Evolutionary conservation across 2,888 invertebrate species (phyloP).

Genomic region (Polyploca ridens): DNA sequence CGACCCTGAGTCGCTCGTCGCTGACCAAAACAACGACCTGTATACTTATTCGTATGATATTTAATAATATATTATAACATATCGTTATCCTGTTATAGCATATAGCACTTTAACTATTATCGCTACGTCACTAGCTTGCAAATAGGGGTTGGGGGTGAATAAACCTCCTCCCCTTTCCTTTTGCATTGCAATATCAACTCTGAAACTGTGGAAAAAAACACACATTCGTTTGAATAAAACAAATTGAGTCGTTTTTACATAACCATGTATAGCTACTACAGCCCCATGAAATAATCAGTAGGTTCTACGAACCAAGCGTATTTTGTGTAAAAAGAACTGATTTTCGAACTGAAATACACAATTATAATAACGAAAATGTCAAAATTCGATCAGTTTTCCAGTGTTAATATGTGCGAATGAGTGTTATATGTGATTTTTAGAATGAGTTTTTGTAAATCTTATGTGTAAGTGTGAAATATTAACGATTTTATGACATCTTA

Average conservation of each 20-base stretch:
- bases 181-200: conserved; percentile 34
- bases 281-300: conserved; percentile 78
- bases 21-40: too few species aligned
- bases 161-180: conserved; percentile 41
- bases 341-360: conserved; percentile 11
- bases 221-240: conserved; percentile 26
- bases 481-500: conserved; percentile 5
- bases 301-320: conserved; percentile 31
- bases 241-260: conserved; percentile 65
- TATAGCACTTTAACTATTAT: not conserved
- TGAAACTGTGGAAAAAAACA: conserved; percentile 15
- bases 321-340: conserved; percentile 20
- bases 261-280: conserved; percentile 57
- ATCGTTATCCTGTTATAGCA: not conserved
- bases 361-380: not conserved
- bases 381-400: conserved; percentile 17
- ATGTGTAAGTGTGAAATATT: conserved; percentile 9
- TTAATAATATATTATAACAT: not conserved
- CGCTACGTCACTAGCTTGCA: conserved; percentile 35
- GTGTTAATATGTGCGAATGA: conserved; percentile 13
- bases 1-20: too few species aligned
- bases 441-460: conserved; percentile 18
- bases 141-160: conserved; percentile 50
- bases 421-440: conserved; percentile 18
- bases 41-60: not conserved